A percentile compares a stretch with the other conserved stretches of the same genome.
Evolutionary conservation across 1,140 invertebrate genomes (phyloP).

Genomic region (Cherax quadricarinatus): DNA sequence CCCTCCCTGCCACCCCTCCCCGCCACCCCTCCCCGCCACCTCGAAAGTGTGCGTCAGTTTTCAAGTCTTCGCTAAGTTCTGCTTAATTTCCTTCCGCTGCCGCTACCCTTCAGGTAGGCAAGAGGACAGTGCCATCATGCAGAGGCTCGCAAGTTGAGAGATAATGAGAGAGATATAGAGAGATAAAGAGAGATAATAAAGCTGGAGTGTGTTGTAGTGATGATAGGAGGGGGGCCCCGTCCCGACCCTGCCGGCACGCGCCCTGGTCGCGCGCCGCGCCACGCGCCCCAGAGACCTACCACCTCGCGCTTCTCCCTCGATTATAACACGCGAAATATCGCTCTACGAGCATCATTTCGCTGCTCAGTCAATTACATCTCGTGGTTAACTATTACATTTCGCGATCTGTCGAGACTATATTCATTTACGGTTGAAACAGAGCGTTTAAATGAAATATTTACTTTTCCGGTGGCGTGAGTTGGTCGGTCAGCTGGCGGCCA

Average conservation of each 20-base stretch:
- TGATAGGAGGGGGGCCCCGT: constrained; percentile 8
- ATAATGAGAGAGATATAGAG: not conserved
- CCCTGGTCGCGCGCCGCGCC: constrained; percentile 67
- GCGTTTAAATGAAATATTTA: too few relatives aligned
- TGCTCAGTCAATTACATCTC: too few relatives aligned
- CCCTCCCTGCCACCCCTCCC: not conserved
- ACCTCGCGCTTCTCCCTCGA: constrained; percentile 11
- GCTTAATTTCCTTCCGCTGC: not conserved
- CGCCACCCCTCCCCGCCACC: not conserved
- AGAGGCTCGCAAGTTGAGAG: too few relatives aligned
- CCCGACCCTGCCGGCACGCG: constrained; percentile 71
- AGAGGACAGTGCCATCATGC: too few relatives aligned
- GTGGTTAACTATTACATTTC: too few relatives aligned
- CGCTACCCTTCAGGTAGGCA: too few relatives aligned
- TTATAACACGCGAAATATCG: not conserved
- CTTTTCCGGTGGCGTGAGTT: constrained; percentile 3
- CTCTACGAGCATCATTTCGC: too few relatives aligned
- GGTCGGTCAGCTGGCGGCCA: constrained; percentile 36
- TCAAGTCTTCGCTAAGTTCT: not conserved
- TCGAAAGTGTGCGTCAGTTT: not conserved
- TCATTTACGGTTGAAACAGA: too few relatives aligned
- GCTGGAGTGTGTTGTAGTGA: not conserved
- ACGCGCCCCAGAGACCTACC: constrained; percentile 63
- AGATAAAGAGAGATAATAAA: not conserved
- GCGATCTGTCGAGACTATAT: too few relatives aligned